Evolutionary conservation across 2,888 invertebrate genomes (phyloP), one percentile per base, ranked within the genome.

Genomic region (Seladonia tumulorum): DNA sequence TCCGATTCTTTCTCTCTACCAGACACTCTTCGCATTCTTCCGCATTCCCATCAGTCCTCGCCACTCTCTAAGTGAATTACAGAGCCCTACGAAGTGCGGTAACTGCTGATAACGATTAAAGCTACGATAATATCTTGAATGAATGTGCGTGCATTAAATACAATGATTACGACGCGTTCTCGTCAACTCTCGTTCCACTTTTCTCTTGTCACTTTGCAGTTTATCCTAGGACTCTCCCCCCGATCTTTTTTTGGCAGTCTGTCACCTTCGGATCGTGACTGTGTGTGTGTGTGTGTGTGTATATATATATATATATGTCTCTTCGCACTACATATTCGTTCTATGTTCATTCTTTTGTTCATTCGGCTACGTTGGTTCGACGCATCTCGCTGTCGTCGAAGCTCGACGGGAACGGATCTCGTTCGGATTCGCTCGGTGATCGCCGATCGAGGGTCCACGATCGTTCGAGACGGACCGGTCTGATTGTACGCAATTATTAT

Each of bases 41-140:
- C 72, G 39, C 77, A 76, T 79, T 81, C 73, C 42, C 80, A 73
- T 82, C 75, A 71, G 63, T 76, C 74, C 63, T 85, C 88, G 49
- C 71, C 68, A 88, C 85, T 91, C 79, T 90, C 91, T 93, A 93
- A 91, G 93, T 93, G 93, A 94, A 91, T 93, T 94, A 93, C 92
- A 92, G 93, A 94, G 91, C 90, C 91, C 94, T 94, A 94, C 93
- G 87, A 94, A 92, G 94, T 94, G 94, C 94, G 92, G 91, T 94
- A 93, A 94, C 93, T 93, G 94, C 91, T 87, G 92, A 91, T 94
- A 94, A 94, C 93, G 92, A 94, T 94, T 94, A 94, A 94, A 94
- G 94, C 94, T 94, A 94, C 94, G 93, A 93, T 94, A 94, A 93
- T 94, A 93, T 91, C 89, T 93, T 93, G 93, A 94, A 94, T 93